Percentiles rank a stretch among this genome's conserved stretches.
These are phyloP conservation scores for Drosophila pseudoananassae DNA, from an alignment of 1,140 invertebrate species.

Conservation along the genomic window DNA sequence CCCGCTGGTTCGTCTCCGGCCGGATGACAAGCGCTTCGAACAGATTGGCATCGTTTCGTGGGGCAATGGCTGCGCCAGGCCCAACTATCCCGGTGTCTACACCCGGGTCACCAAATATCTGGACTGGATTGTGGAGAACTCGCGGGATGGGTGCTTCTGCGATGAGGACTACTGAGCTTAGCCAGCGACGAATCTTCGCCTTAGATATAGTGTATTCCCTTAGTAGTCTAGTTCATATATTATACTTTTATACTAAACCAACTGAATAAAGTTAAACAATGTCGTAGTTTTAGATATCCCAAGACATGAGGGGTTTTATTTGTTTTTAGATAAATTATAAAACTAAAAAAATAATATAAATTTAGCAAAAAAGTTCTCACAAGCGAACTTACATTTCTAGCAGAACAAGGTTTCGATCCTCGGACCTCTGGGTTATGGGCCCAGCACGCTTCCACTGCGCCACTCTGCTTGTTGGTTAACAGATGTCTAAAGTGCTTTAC, in stretches of 20 bases:
- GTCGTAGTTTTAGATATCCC: conserved; percentile 51
- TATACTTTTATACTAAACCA: conserved; percentile 55
- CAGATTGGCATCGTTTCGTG: conserved; percentile 89
- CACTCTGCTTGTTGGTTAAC: conserved; percentile 90
- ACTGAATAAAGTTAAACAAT: conserved; percentile 67
- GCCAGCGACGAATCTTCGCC: conserved; percentile 20
- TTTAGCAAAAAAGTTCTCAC: neutral
- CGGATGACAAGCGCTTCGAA: conserved; percentile 90
- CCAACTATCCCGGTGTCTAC: conserved; percentile 92
- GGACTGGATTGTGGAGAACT: conserved; percentile 90
- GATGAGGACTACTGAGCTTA: conserved; percentile 84
- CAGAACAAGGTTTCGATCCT: conserved; percentile 97
- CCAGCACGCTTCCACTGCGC: conserved; percentile 99
- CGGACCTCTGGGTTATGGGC: conserved; percentile 99
- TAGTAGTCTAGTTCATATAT: conserved; percentile 53
- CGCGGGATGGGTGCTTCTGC: conserved; percentile 90
- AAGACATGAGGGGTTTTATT: neutral
- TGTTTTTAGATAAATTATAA: neutral
- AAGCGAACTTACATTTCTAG: conserved; percentile 84
- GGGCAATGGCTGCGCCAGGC: conserved; percentile 89
- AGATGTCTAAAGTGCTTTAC: neutral
- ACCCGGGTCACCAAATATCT: conserved; percentile 90
- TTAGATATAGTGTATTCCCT: conserved; percentile 53
- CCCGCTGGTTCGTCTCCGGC: conserved; percentile 90
- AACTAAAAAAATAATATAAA: neutral